A percentile compares a stretch with the other conserved stretches of the same genome.
Evolutionary conservation across 2,797 vertebrate genomes (phyloP).

Genomic region (Betta splendens): DNA sequence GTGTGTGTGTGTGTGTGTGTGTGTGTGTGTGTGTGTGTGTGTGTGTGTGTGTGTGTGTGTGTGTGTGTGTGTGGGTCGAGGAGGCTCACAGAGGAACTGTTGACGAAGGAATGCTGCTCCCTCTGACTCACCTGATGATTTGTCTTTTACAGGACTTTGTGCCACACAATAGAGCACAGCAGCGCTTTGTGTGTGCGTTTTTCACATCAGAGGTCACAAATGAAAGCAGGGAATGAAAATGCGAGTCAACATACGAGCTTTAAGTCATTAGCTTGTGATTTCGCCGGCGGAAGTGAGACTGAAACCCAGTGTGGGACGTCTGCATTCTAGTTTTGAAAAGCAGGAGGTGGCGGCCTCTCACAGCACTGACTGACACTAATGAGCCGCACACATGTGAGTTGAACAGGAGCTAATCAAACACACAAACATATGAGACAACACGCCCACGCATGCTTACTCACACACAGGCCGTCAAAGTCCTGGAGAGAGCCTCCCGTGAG

Average conservation of each 20-base stretch:
- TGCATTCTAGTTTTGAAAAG: neutral
- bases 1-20: constrained; percentile 34
- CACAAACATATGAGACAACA: constrained; percentile 32
- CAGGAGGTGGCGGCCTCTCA: neutral
- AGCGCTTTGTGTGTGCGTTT: constrained; percentile 7
- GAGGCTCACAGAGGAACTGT: constrained; percentile 63
- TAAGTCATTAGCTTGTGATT: neutral
- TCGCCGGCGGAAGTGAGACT: neutral
- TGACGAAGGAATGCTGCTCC: constrained; percentile 71
- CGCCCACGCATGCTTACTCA: constrained; percentile 39
- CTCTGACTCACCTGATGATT: constrained; percentile 79
- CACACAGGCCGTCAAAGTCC: constrained; percentile 11
- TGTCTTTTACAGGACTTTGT: constrained; percentile 66
- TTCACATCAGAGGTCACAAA: constrained; percentile 17
- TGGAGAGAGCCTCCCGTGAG: constrained; percentile 37
- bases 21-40: constrained; percentile 35
- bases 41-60: constrained; percentile 29
- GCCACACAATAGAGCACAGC: constrained; percentile 55
- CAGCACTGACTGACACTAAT: neutral
- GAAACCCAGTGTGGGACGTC: neutral
- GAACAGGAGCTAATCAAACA: constrained; percentile 25
- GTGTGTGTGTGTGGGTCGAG: constrained; percentile 36
- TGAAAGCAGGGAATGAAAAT: constrained; percentile 7
- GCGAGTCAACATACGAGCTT: neutral
- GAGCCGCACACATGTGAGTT: constrained; percentile 14